Base-by-base conservation (phyloP, 2,113 vertebrate genomes). In the Planiliza haematocheilus region DNA sequence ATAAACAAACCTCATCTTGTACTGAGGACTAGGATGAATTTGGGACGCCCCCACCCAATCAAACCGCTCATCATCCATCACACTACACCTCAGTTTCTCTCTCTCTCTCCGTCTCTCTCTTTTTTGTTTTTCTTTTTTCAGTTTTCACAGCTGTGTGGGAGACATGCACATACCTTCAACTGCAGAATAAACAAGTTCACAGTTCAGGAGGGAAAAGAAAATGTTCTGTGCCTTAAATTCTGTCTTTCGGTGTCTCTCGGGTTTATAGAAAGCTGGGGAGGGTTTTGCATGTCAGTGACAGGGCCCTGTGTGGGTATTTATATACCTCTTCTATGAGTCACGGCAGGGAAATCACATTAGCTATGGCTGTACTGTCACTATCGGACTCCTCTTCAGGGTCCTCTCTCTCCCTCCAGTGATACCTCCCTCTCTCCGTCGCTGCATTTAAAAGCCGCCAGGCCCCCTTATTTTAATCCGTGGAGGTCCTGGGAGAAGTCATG, bases 321-420 rank as follows among this genome's bases (percentile, higher is more conserved):
- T 90, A 87, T 69, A 70, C 49, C 67, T 81, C 68, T 73, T 75
- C 77, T 51, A 30, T 88, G 85, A 91, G 77, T 88, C 86, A 88
- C 48, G 18, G 74, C 63, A 64, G 77, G 77, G 82, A 67, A 89
- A 91, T 90, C 83, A 85, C 83, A 86, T 91, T 87, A 85, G 88
- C 60, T 41, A 83, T 65, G 83, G 86, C 74, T 88, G 69, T 43
- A 70, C 79, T 80, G 86, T 83, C 72, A 74, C 72, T 66, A 72
- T 55, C 61, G 73, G 81, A 86, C 79, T 77, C 41, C 17, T 82
- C 70, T 41, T 42, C 58, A 61, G 82, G 82, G 59, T 24, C 61
- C 67, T 67, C 76, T 57, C 71, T 57, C 59, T 52, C 65, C 21
- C 24, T 30, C 17, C 39, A 16, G n/a, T 24, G 18, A 45, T 48